phyloP scores from a whole-genome alignment of 2,888 invertebrate genomes.

The Linnaemya vulpina region DNA sequence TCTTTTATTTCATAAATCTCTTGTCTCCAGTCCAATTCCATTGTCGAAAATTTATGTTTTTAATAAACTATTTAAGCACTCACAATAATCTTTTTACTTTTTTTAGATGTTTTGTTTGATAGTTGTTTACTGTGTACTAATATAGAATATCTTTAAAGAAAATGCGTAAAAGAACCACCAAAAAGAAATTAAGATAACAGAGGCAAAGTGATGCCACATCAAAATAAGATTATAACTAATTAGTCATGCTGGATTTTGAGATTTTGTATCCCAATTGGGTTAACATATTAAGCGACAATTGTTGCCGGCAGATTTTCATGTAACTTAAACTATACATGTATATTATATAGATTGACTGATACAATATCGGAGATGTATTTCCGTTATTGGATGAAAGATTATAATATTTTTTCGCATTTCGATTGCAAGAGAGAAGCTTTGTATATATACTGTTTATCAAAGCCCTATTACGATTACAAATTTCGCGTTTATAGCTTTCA shows the following conservation, averaged over 20 bases:
- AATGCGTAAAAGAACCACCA: slow-evolving; percentile 44
- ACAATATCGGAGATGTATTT: too few species aligned
- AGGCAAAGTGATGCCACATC: slow-evolving; percentile 10
- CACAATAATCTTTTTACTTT: background rate
- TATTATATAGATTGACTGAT: too few species aligned
- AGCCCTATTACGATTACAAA: too few species aligned
- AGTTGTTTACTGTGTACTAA: slow-evolving; percentile 44
- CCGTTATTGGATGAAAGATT: too few species aligned
- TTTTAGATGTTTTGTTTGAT: background rate
- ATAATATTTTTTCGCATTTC: too few species aligned
- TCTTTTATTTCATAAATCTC: slow-evolving; percentile 86
- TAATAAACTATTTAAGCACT: background rate
- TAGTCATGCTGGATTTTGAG: background rate
- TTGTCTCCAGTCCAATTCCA: slow-evolving; percentile 89
- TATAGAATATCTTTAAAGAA: slow-evolving; percentile 13
- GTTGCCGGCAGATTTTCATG: too few species aligned
- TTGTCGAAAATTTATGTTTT: slow-evolving; percentile 51
- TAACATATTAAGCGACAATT: too few species aligned
- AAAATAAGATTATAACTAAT: background rate
- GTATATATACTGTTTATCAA: too few species aligned
- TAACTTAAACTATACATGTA: too few species aligned
- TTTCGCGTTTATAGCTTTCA: too few species aligned
- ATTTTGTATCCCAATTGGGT: too few species aligned
- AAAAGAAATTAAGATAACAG: slow-evolving; percentile 34
- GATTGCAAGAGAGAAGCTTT: too few species aligned